Evolutionary conservation across 2,797 vertebrate genomes (phyloP), one percentile per base, ranked within the genome.

Genomic region (Tachyglossus aculeatus): DNA sequence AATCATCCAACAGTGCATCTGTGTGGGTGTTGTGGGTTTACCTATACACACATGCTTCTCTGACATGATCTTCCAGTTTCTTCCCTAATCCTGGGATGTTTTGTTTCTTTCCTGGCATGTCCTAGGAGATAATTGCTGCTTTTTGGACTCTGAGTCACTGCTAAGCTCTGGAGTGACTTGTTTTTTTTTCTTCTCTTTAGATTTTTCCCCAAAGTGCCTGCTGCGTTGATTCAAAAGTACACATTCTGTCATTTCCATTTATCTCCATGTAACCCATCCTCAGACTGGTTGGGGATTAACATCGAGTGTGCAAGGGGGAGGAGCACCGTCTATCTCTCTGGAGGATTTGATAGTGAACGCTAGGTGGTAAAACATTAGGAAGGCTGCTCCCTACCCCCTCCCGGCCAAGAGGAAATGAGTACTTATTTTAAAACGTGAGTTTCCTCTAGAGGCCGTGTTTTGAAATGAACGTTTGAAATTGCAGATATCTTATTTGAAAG

Each of bases 381-480:
- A 67, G 77, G 68, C 51, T 77, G 57, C 67, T 87, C 83, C 83
- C 86, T 84, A 71, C 79, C 84, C 87, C 86, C 75, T 81, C 72
- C 77, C 78, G 69, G 80, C 81, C 82, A 90, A 87, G 80, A 68
- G 64, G 88, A 88, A 89, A 87, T 80, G 80, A 86, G 74, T 74
- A 87, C 72, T 91, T 82, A 87, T 77, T 82, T 70, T 76, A 84
- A 88, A 81, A 88, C 71, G 78, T 58, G 72, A 90, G 82, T 59
- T 88, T 76, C 67, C 84, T 81, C 73, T 65, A 41, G 82, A 78
- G 84, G 91, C 87, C 87, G 78, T 69, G 82, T 61, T 78, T 88
- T 81, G 89, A 91, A 90, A 88, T 88, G 82, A 91, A 67, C 82
- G 88, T 72, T 89, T 88, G 87, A 88, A 83, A 45, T 82, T 78